Evolutionary conservation across 1,140 invertebrate genomes (phyloP), one percentile per base, ranked within the genome.

Genomic region (Leptinotarsa undecemlineata): DNA sequence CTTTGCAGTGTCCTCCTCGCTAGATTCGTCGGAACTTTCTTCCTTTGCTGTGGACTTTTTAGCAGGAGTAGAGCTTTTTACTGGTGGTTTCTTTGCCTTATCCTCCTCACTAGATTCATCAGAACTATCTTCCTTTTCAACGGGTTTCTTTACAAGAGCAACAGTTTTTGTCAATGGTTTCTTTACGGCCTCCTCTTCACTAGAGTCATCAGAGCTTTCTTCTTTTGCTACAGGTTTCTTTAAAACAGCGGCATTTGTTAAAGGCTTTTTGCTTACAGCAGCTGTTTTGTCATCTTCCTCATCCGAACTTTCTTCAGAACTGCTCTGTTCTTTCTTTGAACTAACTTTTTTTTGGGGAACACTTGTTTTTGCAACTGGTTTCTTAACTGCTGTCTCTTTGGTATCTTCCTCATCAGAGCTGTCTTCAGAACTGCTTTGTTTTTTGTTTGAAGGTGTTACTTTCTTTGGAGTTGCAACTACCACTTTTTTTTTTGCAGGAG

Each of bases 241-340:
- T 23, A 47, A 17, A 20, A 69, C 62, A 21, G 26, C 21, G 33
- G 71, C 60, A 63, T 8, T 69, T 13, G 48, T 3, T 3, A 23
- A n/a, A 20, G 63, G 48, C 60, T 69, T 69, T 20, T 71, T 19
- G 20, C 48, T 15, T 57, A 68, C 47, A 74, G 74, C 66, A 20
- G 73, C 61, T 3, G 69, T 20, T 15, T 57, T 63, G 21, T 19
- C 23, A 42, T 72, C 71, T 42, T 75, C 74, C 48, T 76, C 74
- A 23, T 78, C 82, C 6, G 76, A 79, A 11, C 76, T 78, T 48
- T 79, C 77, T 64, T 86, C 85, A 57, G 79, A 79, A 63, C 76
- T 78, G 33, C 79, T 80, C 63, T 76, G 76, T 68, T 78, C 73
- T 67, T n/a, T 68, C 62, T 71, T 33, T 33, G 26, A 33, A 33